These are phyloP conservation scores for Sorex fumeus DNA, from an alignment of 2,113 vertebrate species.

Conservation along the genomic window DNA sequence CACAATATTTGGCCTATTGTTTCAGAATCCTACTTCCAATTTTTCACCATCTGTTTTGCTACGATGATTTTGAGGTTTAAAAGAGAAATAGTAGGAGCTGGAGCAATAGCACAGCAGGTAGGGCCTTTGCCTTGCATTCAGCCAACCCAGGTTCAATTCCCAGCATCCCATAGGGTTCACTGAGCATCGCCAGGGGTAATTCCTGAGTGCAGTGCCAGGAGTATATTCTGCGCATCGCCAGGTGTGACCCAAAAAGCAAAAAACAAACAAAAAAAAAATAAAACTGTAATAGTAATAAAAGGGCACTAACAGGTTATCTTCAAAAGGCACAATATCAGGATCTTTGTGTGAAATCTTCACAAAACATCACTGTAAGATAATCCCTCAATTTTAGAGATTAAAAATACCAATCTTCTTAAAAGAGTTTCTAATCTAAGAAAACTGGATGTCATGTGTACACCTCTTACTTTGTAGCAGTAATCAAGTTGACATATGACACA, in stretches of 20 bases:
- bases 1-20: neutral
- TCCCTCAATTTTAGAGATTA: conserved; percentile 31
- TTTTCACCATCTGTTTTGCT: neutral
- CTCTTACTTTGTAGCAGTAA: neutral
- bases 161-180: no score
- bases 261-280: no score
- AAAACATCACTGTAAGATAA: neutral
- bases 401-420: neutral
- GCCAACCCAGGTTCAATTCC: no score
- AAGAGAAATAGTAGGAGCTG: no score
- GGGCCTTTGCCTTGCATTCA: no score
- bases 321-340: neutral
- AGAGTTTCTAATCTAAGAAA: neutral
- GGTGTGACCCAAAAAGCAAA: no score
- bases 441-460: neutral
- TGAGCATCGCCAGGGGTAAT: no score
- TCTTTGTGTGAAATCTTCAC: conserved; percentile 16
- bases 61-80: conserved; percentile 23
- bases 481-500: neutral
- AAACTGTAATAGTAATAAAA: neutral
- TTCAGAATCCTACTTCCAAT: conserved; percentile 52
- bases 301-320: neutral
- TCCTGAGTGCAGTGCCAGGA: no score
- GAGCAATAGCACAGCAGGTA: no score
- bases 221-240: no score